Base-by-base conservation (phyloP, 2,888 invertebrate genomes). In the Dorcus hopei region DNA sequence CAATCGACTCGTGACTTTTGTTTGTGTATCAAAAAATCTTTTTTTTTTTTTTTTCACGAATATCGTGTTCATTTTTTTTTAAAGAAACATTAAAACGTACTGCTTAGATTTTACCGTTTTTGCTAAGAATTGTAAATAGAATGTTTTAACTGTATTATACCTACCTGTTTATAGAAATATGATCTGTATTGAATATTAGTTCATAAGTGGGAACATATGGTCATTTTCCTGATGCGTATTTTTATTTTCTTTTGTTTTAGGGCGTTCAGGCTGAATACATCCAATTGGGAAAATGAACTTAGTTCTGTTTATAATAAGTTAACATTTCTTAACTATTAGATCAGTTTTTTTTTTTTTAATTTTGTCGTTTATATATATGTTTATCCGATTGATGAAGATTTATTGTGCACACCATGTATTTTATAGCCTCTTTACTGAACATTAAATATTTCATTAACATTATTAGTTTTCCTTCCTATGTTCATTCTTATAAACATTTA, bases 361-460 rank as follows among this genome's bases (percentile, higher is more conserved):
- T 51, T 53, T 49, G 26, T 33, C 26, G 7, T 33, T 33, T 33
- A 33, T 33, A 8, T 58, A 41, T 55, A 55, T 57, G 49, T 61
- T 58, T 33, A 33, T 33, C 26, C 1, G 26, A 52, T 54, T 52
- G 54, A 52, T 54, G 11, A 41, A 45, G 42, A 54, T 52, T 39
- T 61, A 9, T 14, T 58, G 56, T 61, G 54, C 56, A 61, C 54
- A 49, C 23, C 42, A 56, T 61, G 59, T 59, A 61, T 59, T 61
- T 61, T 59, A 58, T 55, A 61, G 56, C 33, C 52, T 57, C 48
- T 19, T 19, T 57, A 57, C 52, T 55, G 51, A 58, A 52, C 54
- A 61, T 58, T 59, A 61, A 59, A 61, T 58, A 61, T 61, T 59
- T 59, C 56, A 61, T 57, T 59, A 61, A 58, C 49, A 43, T 2